These are phyloP conservation scores for Poecilia velifera DNA, from an alignment of 2,797 vertebrate species.

Conservation along the genomic window DNA sequence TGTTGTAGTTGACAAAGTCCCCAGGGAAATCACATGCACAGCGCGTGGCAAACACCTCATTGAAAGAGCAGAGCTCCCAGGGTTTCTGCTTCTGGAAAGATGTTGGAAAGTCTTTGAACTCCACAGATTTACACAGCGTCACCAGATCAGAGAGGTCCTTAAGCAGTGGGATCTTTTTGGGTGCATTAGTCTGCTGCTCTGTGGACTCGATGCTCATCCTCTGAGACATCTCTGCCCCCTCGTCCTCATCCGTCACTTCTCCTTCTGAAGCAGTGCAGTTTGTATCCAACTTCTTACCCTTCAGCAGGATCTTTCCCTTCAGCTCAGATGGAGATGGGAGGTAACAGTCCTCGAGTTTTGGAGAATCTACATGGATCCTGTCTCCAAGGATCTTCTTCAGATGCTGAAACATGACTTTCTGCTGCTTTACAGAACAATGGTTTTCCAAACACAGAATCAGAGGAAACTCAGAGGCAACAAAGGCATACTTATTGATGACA, in stretches of 20 bases:
- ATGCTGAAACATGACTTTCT: slow-evolving; percentile 96
- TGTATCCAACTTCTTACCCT: slow-evolving; percentile 91
- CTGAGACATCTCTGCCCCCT: slow-evolving; percentile 97
- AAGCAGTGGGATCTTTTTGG: slow-evolving; percentile 92
- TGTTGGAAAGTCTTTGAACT: slow-evolving; percentile 94
- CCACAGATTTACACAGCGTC: slow-evolving; percentile 94
- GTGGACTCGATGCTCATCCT: slow-evolving; percentile 86
- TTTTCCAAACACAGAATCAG: slow-evolving; percentile 96
- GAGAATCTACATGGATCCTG: slow-evolving; percentile 86
- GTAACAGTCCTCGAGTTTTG: slow-evolving; percentile 90
- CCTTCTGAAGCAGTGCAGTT: slow-evolving; percentile 89
- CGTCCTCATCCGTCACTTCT: slow-evolving; percentile 97
- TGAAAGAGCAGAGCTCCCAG: slow-evolving; percentile 98
- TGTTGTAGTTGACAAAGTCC: slow-evolving; percentile 99
- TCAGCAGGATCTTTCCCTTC: slow-evolving; percentile 93
- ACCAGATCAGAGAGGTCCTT: slow-evolving; percentile 97
- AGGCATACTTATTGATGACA: slow-evolving; percentile 96
- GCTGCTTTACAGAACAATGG: slow-evolving; percentile 95
- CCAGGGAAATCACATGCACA: slow-evolving; percentile 93
- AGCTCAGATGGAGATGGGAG: slow-evolving; percentile 90
- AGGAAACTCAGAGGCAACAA: slow-evolving; percentile 94
- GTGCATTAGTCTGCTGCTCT: slow-evolving; percentile 83
- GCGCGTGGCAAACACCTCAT: slow-evolving; percentile 93
- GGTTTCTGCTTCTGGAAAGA: slow-evolving; percentile 96
- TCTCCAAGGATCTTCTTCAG: slow-evolving; percentile 96